Conservation (phyloP, 2,888 invertebrate genomes). For the Iphiclides podalirius region DNA sequence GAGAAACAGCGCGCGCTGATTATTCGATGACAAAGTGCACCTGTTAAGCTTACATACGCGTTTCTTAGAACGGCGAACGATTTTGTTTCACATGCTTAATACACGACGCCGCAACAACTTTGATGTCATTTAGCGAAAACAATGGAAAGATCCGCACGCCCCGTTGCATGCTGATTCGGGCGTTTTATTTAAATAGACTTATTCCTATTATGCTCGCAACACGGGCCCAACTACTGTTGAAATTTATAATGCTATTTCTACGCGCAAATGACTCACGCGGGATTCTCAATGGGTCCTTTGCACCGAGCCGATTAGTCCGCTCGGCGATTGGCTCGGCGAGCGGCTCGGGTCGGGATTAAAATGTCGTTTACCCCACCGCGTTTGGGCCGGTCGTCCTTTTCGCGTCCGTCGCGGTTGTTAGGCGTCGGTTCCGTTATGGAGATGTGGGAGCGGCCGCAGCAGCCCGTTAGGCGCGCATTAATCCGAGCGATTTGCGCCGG, state of each 20-base stretch:
- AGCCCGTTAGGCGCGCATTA: constrained; percentile 55
- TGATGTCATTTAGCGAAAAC: constrained; percentile 80
- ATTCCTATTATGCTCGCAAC: constrained; percentile 70
- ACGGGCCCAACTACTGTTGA: constrained; percentile 59
- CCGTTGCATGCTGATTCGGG: constrained; percentile 65
- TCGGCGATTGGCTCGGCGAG: too few species aligned
- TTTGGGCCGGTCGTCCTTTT: constrained; percentile 28
- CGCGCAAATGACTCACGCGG: constrained; percentile 68
- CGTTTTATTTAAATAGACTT: constrained; percentile 75
- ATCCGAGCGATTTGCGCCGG: constrained; percentile 65
- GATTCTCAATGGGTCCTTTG: constrained; percentile 60
- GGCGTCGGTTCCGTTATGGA: constrained; percentile 61
- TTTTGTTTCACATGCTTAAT: constrained; percentile 71
- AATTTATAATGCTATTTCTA: constrained; percentile 75
- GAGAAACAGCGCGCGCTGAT: constrained; percentile 25
- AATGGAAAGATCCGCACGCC: constrained; percentile 68
- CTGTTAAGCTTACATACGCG: constrained; percentile 36
- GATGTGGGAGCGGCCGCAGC: constrained; percentile 40
- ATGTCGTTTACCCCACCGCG: constrained; percentile 55
- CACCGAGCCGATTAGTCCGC: constrained; percentile 40
- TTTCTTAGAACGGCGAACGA: constrained; percentile 60
- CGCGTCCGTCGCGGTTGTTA: constrained; percentile 45
- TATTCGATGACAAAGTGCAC: constrained; percentile 35
- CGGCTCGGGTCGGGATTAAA: constrained; percentile 42
- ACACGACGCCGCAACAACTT: constrained; percentile 69